Conservation (phyloP, 1,140 invertebrate species). For the Xylocopa sonorina region DNA sequence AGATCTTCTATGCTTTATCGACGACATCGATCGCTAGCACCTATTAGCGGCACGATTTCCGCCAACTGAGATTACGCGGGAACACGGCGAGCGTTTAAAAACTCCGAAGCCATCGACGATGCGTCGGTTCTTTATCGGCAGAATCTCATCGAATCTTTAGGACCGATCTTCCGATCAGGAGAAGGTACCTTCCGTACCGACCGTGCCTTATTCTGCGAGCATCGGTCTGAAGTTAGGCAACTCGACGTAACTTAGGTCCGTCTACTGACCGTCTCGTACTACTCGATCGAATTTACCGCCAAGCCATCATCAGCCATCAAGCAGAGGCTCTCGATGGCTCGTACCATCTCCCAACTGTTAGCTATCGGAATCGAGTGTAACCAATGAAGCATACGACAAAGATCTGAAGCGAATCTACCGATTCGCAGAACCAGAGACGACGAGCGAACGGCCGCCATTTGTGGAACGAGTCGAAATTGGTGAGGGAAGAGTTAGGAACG, state of each 20-base stretch:
- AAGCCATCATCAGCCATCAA: too few species aligned
- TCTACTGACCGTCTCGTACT: background rate
- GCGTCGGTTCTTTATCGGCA: constrained; percentile 53
- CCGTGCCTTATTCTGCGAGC: constrained; percentile 9
- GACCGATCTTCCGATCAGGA: constrained; percentile 53
- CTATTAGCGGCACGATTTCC: background rate
- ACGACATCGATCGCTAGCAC: too few species aligned
- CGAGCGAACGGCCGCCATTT: background rate
- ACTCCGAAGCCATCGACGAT: background rate
- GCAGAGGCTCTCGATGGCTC: too few species aligned
- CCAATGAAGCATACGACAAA: too few species aligned
- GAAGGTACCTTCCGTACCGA: constrained; percentile 62
- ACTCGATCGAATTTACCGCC: background rate
- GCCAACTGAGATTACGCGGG: background rate
- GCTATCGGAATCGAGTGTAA: too few species aligned
- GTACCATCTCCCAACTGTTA: too few species aligned
- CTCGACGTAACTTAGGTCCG: background rate
- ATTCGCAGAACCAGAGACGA: background rate
- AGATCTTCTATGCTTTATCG: too few species aligned
- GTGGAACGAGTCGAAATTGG: background rate
- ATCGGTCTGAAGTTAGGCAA: background rate
- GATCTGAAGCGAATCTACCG: too few species aligned
- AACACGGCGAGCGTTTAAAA: background rate
- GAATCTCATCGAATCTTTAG: constrained; percentile 34
- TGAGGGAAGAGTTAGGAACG: background rate